Percentiles rank a stretch among this genome's conserved stretches.
These are phyloP conservation scores for Jaculus jaculus DNA, from an alignment of 2,113 vertebrate species.

Conservation along the genomic window DNA sequence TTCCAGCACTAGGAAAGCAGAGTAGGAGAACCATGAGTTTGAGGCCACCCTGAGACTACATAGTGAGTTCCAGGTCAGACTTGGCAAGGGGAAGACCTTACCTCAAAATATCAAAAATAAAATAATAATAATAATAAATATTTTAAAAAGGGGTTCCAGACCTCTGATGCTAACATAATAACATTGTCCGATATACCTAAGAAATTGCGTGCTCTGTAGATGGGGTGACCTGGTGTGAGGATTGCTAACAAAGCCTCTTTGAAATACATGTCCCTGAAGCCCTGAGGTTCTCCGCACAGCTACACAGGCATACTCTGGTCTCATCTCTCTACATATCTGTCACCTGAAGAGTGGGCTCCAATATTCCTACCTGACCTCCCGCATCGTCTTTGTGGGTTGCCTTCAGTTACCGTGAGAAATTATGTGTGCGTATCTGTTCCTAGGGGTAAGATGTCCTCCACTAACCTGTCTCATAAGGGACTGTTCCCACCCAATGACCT, in stretches of 20 bases:
- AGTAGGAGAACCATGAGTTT: too few relatives aligned
- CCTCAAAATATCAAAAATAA: too few relatives aligned
- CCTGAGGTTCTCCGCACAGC: neutral
- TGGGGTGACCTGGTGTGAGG: neutral
- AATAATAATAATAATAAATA: too few relatives aligned
- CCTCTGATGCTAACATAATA: rapidly evolving
- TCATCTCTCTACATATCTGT: too few relatives aligned
- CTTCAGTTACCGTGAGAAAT: neutral
- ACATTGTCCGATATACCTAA: neutral
- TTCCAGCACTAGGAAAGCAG: too few relatives aligned
- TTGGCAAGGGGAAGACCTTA: too few relatives aligned
- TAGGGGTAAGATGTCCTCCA: neutral
- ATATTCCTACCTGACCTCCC: neutral
- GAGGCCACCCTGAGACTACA: too few relatives aligned
- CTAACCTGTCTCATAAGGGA: neutral
- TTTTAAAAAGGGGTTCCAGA: neutral
- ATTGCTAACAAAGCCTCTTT: neutral
- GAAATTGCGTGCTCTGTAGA: neutral
- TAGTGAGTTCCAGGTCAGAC: too few relatives aligned
- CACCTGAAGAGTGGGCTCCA: neutral
- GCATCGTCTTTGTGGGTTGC: neutral
- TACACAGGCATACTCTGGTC: too few relatives aligned
- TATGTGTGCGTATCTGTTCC: neutral
- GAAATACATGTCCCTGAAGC: rapidly evolving
- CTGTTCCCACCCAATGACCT: neutral